Evolutionary conservation across 2,113 vertebrate species (phyloP), one percentile per base, ranked within the genome.

Genomic region (Coregonus clupeaformis): DNA sequence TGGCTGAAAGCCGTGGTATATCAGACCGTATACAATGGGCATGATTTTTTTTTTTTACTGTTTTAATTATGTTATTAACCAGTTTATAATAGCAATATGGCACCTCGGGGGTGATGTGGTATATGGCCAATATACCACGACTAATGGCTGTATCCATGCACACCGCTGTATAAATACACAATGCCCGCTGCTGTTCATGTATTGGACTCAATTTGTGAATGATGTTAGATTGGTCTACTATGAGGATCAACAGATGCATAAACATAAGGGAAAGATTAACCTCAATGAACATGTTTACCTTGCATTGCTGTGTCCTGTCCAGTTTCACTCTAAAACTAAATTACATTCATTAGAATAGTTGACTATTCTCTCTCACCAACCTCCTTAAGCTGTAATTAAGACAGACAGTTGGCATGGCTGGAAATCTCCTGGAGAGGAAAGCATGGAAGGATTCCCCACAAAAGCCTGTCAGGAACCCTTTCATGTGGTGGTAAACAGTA

Each of bases 401-500:
- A 72, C 30, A 32, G 74, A 45, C 42, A 71, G 6, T 27, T 79
- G 72, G 75, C 72, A 73, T 49, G 73, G 72, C 65, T 84, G 84
- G 81, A 82, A 85, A 85, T 73, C 69, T 69, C 71, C 49, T 60
- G 72, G 36, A 74, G 75, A 65, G 69, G 67, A 77, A 77, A 76
- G 55, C 77, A 62, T 5, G 42, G 69, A 75, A 68, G 84, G 68
- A 75, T 69, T 85, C 76, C 68, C 82, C 73, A 76, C 80, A 75
- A 80, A 82, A 82, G 74, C 80, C 71, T 67, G 68, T 1, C 27
- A 71, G 71, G 82, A 74, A 13, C 52, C 47, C 71, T 92, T 92
- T 90, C 74, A 90, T 92, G 90, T 89, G 90, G 89, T 74, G 57
- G 69, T 75, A 85, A 83, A 84, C 79, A 62, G 80, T 77, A 71